phyloP scores from a whole-genome alignment of 2,888 invertebrate genomes.

The Drosophila engyochracea region DNA sequence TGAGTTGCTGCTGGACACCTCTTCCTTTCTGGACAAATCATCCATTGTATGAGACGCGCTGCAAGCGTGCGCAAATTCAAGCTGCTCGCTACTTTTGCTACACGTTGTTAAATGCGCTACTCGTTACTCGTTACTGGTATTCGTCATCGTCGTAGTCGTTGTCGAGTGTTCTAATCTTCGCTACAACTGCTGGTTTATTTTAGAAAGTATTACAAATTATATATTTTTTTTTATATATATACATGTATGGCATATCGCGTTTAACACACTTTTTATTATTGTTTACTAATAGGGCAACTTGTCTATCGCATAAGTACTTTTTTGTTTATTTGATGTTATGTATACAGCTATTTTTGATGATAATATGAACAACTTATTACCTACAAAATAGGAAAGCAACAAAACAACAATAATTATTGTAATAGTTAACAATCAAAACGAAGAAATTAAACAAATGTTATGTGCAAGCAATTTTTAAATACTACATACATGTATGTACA shows the following conservation, averaged over 20 bases:
- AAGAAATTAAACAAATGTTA: conserved; percentile 33
- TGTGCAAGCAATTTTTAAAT: conserved; percentile 45
- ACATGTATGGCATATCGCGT: conserved; percentile 55
- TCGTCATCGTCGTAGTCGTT: neutral
- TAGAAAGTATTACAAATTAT: conserved; percentile 71
- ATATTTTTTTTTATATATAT: conserved; percentile 40
- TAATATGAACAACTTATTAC: conserved; percentile 28
- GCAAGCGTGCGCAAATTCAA: neutral
- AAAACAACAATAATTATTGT: conserved; percentile 23
- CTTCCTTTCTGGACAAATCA: conserved; percentile 84
- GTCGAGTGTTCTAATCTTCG: conserved; percentile 20
- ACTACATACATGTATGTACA: conserved; percentile 33
- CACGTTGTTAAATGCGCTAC: conserved; percentile 11
- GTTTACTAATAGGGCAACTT: conserved; percentile 74
- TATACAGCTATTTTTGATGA: conserved; percentile 25
- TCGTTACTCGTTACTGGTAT: conserved; percentile 8
- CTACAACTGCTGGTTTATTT: conserved; percentile 40
- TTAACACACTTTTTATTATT: conserved; percentile 73
- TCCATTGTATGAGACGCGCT: conserved; percentile 79
- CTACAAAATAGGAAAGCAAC: conserved; percentile 32
- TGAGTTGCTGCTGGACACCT: conserved; percentile 83
- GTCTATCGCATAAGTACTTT: conserved; percentile 53
- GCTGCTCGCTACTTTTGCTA: conserved; percentile 24
- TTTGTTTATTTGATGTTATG: conserved; percentile 41
- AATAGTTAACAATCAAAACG: conserved; percentile 16